Base-by-base conservation (phyloP, 2,888 invertebrate genomes). In the Timema podura region DNA sequence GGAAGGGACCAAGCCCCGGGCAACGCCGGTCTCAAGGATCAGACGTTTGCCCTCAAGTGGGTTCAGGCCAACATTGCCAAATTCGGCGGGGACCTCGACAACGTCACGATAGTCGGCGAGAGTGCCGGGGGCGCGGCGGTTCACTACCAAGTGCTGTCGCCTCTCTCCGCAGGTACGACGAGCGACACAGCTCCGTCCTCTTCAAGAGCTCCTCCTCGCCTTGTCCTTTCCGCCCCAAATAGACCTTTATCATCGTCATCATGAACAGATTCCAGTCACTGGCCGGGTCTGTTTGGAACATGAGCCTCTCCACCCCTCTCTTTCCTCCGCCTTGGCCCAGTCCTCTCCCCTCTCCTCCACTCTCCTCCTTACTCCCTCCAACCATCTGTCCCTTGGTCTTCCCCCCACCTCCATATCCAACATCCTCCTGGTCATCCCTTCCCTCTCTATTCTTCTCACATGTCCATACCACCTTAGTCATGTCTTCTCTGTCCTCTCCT, bases 21-120 rank as follows among this genome's bases (percentile, higher is more conserved):
- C 3, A 69, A 69, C 51, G 69, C 69, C 6, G 69, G 69, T 13
- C 69, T 69, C 6, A 69, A 69, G 49, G 69, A 69, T 46, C 69
- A 69, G 49, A 65, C 65, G 15, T 59, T 64, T 16, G 68, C 68
- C 13, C 45, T 68, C 13, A 47, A 44, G 30, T 68, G 68, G 68
- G 57, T 68, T 47, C 59, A 68, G 46, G 16, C 59, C 16, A 68
- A 68, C 59, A 68, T 68, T 2, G 8, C 10, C 44, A 30, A 44
- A 16, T 68, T 68, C 15, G 68, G 68, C 59, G 68, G 68, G 9
- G 68, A 68, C 30, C 68, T 59, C 6, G 48, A 59, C 8, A 68
- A 68, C n/a, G 59, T 68, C 16, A 68, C 69, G 6, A 69, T 69
- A 51, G 49, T 69, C n/a, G 65, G 65, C 10, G 51, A 64, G 51